Evolutionary conservation across 1,140 invertebrate genomes (phyloP).

Genomic region (Palaemon carinicauda): DNA sequence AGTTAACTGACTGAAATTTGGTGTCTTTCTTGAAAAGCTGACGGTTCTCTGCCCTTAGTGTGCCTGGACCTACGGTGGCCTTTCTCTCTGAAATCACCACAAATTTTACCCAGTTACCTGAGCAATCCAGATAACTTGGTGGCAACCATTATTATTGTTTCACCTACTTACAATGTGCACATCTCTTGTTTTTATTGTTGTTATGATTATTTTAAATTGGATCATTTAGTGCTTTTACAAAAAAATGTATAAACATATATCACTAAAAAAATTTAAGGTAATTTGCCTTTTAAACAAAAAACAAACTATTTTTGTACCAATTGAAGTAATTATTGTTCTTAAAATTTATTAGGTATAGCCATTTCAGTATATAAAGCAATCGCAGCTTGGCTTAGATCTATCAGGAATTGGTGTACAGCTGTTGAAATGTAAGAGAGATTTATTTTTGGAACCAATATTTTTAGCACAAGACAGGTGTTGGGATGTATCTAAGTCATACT

Average conservation of each 20-base stretch:
- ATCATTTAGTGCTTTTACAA: constrained; percentile 16
- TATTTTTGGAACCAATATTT: constrained; percentile 53
- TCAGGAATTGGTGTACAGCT: constrained; percentile 46
- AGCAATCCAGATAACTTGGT: too few relatives aligned
- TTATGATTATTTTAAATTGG: not conserved
- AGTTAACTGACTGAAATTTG: too few relatives aligned
- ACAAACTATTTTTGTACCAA: constrained; percentile 51
- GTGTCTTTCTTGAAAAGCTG: too few relatives aligned
- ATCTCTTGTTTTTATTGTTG: constrained; percentile 13
- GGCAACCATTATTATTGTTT: constrained; percentile 16
- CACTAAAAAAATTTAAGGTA: constrained; percentile 44
- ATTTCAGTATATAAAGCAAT: constrained; percentile 36
- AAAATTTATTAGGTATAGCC: not conserved
- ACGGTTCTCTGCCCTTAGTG: too few relatives aligned
- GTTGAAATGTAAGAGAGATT: constrained; percentile 53
- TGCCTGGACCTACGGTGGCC: too few relatives aligned
- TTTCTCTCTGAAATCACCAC: too few relatives aligned
- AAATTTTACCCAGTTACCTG: too few relatives aligned
- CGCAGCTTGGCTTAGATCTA: constrained; percentile 51
- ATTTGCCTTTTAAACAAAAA: constrained; percentile 49
- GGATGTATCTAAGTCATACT: constrained; percentile 53
- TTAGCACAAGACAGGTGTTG: constrained; percentile 49
- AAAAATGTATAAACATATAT: constrained; percentile 12
- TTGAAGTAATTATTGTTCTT: constrained; percentile 36
- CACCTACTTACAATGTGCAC: constrained; percentile 50